These are phyloP conservation scores for Enoplosus armatus DNA, from an alignment of 2,797 vertebrate genomes.

Conservation along the genomic window DNA sequence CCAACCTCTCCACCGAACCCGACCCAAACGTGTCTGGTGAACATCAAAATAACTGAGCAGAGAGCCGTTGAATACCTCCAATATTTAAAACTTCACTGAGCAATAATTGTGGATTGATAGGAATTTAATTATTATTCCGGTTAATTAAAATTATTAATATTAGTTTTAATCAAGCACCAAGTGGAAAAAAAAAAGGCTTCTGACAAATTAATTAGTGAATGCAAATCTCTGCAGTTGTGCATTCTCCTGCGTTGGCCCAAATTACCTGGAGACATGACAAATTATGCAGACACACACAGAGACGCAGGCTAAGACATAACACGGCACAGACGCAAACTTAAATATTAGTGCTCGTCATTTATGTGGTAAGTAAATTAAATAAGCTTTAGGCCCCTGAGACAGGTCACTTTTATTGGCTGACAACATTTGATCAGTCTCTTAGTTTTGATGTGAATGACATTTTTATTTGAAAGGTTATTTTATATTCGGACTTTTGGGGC, in stretches of 20 bases:
- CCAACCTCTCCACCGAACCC: slow-evolving; percentile 60
- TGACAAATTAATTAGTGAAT: slow-evolving; percentile 87
- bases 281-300: slow-evolving; percentile 64
- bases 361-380: slow-evolving; percentile 28
- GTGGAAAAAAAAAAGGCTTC: slow-evolving; percentile 75
- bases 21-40: slow-evolving; percentile 55
- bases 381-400: background rate
- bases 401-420: background rate
- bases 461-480: no score
- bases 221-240: slow-evolving; percentile 81
- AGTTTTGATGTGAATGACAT: no score
- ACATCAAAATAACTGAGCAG: slow-evolving; percentile 67
- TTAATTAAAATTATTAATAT: slow-evolving; percentile 86
- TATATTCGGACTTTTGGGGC: no score
- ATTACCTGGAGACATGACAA: slow-evolving; percentile 82
- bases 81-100: slow-evolving; percentile 81
- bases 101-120: slow-evolving; percentile 79
- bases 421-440: background rate
- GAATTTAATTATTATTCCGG: slow-evolving; percentile 83
- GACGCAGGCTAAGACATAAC: slow-evolving; percentile 22
- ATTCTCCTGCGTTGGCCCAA: slow-evolving; percentile 72
- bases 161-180: slow-evolving; percentile 85
- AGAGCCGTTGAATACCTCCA: slow-evolving; percentile 53
- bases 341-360: slow-evolving; percentile 18
- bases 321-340: slow-evolving; percentile 15